Conservation (phyloP, 1,140 invertebrate species). For the Charaxes varanes region DNA sequence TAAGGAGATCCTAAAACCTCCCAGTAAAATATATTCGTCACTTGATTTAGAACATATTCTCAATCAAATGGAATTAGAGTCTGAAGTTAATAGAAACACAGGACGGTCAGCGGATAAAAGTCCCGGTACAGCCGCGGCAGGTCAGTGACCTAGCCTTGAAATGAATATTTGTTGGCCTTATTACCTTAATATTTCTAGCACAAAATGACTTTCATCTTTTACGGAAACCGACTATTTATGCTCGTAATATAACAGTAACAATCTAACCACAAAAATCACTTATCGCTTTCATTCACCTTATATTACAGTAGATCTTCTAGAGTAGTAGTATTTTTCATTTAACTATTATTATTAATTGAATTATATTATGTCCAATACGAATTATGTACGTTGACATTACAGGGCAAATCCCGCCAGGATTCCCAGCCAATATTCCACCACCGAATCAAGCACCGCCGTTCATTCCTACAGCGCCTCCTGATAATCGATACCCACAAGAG, state of each 20-base stretch:
- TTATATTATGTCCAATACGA: too few relatives aligned
- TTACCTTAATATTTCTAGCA: constrained; percentile 15
- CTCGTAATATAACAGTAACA: constrained; percentile 8
- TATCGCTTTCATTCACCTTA: constrained; percentile 11
- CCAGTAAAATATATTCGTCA: constrained; percentile 42
- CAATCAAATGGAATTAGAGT: constrained; percentile 58
- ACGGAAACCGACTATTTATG: constrained; percentile 11
- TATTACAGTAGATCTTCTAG: neutral
- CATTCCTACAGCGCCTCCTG: constrained; percentile 54
- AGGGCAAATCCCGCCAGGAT: constrained; percentile 36
- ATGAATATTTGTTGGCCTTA: constrained; percentile 23
- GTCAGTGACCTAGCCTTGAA: constrained; percentile 58
- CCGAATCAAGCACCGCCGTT: constrained; percentile 33
- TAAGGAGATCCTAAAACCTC: constrained; percentile 21
- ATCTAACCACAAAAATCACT: constrained; percentile 13
- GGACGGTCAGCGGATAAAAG: constrained; percentile 58
- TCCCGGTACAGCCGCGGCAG: constrained; percentile 38
- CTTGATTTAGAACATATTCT: constrained; percentile 55
- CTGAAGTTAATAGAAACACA: constrained; percentile 61
- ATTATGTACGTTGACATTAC: too few relatives aligned
- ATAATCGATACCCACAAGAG: constrained; percentile 44
- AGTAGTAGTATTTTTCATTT: neutral
- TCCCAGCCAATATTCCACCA: constrained; percentile 25
- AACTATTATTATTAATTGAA: neutral
- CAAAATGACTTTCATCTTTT: constrained; percentile 15